Conservation (phyloP, 2,113 vertebrate genomes). For the Lanius ludovicianus region DNA sequence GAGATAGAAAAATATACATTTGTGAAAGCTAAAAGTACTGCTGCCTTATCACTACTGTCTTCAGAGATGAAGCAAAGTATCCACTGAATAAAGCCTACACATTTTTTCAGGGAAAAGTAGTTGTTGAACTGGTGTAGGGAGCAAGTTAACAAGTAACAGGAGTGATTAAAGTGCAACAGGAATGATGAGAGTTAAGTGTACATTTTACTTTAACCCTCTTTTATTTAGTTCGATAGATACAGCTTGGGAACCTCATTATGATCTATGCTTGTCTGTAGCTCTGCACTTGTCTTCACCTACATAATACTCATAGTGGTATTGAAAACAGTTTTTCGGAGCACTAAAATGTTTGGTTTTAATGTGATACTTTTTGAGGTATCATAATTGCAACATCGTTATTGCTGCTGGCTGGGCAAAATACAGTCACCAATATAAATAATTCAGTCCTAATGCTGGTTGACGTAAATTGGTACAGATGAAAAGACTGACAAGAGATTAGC, state of each 20-base stretch:
- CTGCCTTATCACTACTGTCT: neutral
- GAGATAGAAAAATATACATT: neutral
- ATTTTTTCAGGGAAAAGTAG: neutral
- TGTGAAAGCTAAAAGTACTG: neutral
- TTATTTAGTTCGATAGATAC: neutral
- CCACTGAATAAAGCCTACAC: neutral
- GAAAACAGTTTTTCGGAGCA: neutral
- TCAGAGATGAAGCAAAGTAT: neutral
- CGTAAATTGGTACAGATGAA: neutral
- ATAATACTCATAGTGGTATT: neutral
- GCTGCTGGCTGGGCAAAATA: neutral
- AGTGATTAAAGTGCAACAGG: neutral
- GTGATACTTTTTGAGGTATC: neutral
- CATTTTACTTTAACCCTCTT: neutral
- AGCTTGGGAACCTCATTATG: neutral
- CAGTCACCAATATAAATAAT: neutral
- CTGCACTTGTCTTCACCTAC: neutral
- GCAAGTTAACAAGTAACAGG: neutral
- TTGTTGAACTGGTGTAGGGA: neutral
- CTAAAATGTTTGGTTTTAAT: neutral
- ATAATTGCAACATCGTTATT: neutral
- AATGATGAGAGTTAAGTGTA: neutral
- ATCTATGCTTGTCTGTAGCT: neutral
- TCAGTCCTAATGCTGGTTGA: neutral
- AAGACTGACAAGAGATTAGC: neutral